Evolutionary conservation across 2,113 vertebrate genomes (phyloP).

Genomic region (human (Homo sapiens)): DNA sequence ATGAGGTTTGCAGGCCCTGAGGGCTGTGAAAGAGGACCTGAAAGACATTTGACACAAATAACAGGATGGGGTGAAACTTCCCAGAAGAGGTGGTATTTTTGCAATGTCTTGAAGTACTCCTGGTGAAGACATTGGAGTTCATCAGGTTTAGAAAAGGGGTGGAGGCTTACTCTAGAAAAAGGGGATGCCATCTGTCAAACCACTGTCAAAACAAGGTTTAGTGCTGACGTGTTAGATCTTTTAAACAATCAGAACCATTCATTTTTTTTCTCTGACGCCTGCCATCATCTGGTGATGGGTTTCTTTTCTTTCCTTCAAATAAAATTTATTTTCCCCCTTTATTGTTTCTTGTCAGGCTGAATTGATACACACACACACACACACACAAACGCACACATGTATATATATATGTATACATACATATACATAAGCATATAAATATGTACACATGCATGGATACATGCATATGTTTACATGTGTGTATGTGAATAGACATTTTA

Average conservation of each 20-base stretch:
- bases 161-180: not conserved
- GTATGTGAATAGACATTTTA: not conserved
- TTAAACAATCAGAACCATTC: not conserved
- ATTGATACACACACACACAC: not conserved
- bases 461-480: not conserved
- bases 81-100: not conserved
- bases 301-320: not conserved
- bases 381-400: fast-evolving
- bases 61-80: not conserved
- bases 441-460: not conserved
- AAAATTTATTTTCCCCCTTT: not conserved
- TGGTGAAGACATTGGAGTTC: not conserved
- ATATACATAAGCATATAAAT: not conserved
- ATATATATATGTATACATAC: fast-evolving
- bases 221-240: not conserved
- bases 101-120: not conserved
- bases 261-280: not conserved
- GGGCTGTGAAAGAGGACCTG: not conserved
- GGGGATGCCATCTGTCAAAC: not conserved
- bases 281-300: not conserved
- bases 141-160: not conserved
- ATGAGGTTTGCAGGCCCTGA: not conserved
- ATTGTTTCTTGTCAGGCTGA: not conserved
- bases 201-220: not conserved
- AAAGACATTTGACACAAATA: not conserved